Evolutionary conservation across 2,113 vertebrate genomes (phyloP), one percentile per base, ranked within the genome.

Genomic region (Corythaeola cristata): DNA sequence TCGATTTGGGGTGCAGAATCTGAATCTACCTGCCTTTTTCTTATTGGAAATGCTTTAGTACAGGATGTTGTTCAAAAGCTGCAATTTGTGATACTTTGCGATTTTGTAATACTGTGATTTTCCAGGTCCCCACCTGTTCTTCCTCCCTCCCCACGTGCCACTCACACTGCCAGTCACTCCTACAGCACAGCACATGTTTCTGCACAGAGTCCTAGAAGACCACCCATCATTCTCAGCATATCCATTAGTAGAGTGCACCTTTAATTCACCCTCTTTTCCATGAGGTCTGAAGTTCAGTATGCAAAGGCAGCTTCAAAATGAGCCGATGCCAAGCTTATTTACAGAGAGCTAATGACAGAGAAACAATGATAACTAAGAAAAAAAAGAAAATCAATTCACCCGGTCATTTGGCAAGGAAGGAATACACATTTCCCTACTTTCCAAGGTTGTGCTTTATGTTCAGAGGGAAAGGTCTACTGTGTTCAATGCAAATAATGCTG

Each of bases 341-440:
- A 74, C 49, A 77, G 64, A 76, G 47, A 90, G 41, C 35, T 93
- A 96, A 96, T 96, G 96, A 95, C 72, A 91, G 60, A 68, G 66
- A 81, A 66, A 90, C 62, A 90, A 88, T 45, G 76, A 66, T 72
- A 78, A 58, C 2, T 6, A 18, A 44, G 60, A n/a, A 44, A 33
- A 62, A 56, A 77, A 45, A 82, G 79, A 83, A 73, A 71, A 77
- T 62, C 56, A 90, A 49, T 79, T 94, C 88, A 90, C 39, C 45
- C 19, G 0, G 56, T 84, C 52, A 30, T 90, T 91, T 95, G 83
- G 91, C 52, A 41, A 89, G 66, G 67, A 85, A 75, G 74, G 66
- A 91, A 86, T 63, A 71, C 26, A 39, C 16, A 35, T 80, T 83
- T 80, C 32, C 50, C 55, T 81, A 66, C 72, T 90, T 89, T 77